These are phyloP conservation scores for Embiotoca jacksoni DNA, from an alignment of 2,113 vertebrate genomes.

Conservation along the genomic window DNA sequence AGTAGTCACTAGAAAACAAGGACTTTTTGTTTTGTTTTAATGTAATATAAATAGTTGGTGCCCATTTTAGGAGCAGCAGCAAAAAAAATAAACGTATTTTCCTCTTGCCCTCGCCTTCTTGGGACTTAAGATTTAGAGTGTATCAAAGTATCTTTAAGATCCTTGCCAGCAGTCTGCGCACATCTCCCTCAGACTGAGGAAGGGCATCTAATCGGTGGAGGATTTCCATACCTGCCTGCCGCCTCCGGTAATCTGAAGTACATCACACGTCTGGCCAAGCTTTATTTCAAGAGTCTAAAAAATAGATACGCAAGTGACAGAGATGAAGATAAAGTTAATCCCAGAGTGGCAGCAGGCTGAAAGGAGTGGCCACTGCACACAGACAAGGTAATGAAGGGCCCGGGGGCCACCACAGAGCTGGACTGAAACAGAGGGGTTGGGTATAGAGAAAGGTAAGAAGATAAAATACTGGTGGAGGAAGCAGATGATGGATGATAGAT, in stretches of 20 bases:
- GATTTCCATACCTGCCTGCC: constrained; percentile 74
- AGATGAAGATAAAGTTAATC: constrained; percentile 78
- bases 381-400: constrained; percentile 66
- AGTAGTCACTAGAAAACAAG: no score
- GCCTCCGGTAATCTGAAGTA: constrained; percentile 73
- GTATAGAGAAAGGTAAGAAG: background rate
- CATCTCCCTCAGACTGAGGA: constrained; percentile 55
- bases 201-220: constrained; percentile 77
- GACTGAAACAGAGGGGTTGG: constrained; percentile 7
- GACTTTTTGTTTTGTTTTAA: background rate
- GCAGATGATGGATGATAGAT: background rate
- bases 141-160: constrained; percentile 40
- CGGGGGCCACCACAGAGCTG: constrained; percentile 48
- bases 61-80: background rate
- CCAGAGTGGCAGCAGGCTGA: constrained; percentile 50
- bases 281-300: constrained; percentile 78
- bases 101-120: constrained; percentile 21
- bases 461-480: constrained; percentile 25
- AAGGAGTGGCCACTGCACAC: constrained; percentile 58
- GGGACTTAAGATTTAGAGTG: constrained; percentile 27
- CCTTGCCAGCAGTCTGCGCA: constrained; percentile 51
- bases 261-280: constrained; percentile 71
- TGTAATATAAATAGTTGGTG: background rate
- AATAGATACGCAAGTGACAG: constrained; percentile 79
- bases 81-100: background rate